A percentile compares a stretch with the other conserved stretches of the same genome.
Evolutionary conservation across 2,888 invertebrate genomes (phyloP).

Genomic region (Synanthedon myopaeformis): DNA sequence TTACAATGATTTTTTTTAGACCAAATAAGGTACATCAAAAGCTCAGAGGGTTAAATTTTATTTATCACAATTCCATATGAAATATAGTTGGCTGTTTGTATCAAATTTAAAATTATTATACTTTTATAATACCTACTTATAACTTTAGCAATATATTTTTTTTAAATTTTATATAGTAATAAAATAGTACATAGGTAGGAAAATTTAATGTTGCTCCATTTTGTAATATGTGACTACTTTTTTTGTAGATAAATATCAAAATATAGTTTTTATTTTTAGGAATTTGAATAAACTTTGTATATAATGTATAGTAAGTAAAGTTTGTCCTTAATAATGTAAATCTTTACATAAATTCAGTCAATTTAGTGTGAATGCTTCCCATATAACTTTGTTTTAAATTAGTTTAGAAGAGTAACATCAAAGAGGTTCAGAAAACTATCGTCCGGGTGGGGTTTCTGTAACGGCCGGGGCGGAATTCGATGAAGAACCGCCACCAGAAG

Average conservation of each 20-base stretch:
- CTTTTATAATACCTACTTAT: neutral
- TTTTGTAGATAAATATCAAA: conserved; percentile 17
- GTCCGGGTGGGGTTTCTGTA: conserved; percentile 24
- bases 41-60: no score
- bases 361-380: conserved; percentile 20
- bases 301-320: conserved; percentile 15
- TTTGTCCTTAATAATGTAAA: conserved; percentile 13
- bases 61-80: no score
- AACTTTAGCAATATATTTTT: neutral
- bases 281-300: neutral
- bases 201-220: no score
- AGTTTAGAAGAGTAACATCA: conserved; percentile 5
- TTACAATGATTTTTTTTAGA: no score
- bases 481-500: conserved; percentile 29
- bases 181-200: no score
- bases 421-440: conserved; percentile 25
- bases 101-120: neutral
- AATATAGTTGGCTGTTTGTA: no score
- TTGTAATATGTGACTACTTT: neutral
- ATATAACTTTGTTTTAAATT: conserved; percentile 6
- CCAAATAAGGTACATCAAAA: no score
- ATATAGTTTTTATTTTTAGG: conserved; percentile 3
- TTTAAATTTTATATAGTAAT: no score
- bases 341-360: conserved; percentile 19
- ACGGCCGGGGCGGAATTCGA: conserved; percentile 7